Evolutionary conservation across 2,888 invertebrate species (phyloP).

Genomic region (Noctua fimbriata): DNA sequence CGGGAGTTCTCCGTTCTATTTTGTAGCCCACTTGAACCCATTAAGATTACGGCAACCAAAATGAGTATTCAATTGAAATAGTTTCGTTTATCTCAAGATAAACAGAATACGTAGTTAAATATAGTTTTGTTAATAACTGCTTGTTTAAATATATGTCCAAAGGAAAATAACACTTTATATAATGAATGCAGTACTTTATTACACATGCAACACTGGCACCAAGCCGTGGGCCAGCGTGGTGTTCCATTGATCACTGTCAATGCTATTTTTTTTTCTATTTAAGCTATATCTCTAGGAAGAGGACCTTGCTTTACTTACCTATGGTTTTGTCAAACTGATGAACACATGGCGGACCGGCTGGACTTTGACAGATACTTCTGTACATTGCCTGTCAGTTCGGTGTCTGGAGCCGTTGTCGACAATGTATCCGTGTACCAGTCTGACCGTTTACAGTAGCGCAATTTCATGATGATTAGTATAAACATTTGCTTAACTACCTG

Average conservation of each 20-base stretch:
- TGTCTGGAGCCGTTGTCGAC: background rate
- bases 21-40: slow-evolving; percentile 52
- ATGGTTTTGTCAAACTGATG: background rate
- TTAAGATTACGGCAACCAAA: slow-evolving; percentile 56
- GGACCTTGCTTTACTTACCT: background rate
- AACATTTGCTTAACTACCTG: background rate
- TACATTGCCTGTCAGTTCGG: background rate
- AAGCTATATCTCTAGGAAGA: background rate
- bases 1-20: slow-evolving; percentile 11
- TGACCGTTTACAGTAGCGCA: background rate
- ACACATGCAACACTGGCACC: no score
- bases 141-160: background rate
- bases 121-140: slow-evolving; percentile 7
- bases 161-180: no score
- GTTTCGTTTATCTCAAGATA: slow-evolving; percentile 52
- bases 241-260: background rate
- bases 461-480: background rate
- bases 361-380: background rate
- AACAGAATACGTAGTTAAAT: slow-evolving; percentile 36
- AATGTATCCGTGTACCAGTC: background rate
- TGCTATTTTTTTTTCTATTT: background rate
- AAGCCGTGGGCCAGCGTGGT: no score
- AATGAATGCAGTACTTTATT: no score
- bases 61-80: slow-evolving; percentile 53
- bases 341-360: no score